Conservation (phyloP, 2,797 vertebrate species). For the Propithecus deckenii region DNA sequence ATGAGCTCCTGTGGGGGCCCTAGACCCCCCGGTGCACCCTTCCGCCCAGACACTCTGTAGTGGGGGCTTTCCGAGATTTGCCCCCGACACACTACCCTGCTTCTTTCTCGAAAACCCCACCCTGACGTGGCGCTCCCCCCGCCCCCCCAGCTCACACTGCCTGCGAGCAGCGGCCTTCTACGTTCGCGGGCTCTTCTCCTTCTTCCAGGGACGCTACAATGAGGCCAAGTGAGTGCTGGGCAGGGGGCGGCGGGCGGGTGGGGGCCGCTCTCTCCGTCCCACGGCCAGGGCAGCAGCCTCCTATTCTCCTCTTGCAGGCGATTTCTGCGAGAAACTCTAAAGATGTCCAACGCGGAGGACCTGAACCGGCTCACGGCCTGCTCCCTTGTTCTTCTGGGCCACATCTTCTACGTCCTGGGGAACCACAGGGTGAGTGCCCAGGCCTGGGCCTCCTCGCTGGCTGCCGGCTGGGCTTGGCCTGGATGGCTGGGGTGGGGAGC, state of each 20-base stretch:
- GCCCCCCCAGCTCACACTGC: constrained; percentile 91
- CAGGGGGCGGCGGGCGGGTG: neutral
- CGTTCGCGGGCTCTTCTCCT: constrained; percentile 97
- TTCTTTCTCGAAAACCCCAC: neutral
- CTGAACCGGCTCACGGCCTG: constrained; percentile 97
- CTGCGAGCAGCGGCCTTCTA: constrained; percentile 98
- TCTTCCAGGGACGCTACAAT: constrained; percentile 99
- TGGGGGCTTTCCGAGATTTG: neutral
- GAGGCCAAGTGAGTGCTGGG: constrained; percentile 94
- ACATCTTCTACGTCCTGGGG: constrained; percentile 98
- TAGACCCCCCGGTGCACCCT: neutral
- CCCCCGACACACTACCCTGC: neutral
- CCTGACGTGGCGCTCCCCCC: accelerated
- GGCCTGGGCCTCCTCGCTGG: neutral
- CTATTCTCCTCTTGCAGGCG: constrained; percentile 84
- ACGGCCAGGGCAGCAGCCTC: neutral
- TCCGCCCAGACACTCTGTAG: neutral
- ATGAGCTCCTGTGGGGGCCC: neutral
- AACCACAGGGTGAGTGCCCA: constrained; percentile 93
- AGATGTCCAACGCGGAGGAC: constrained; percentile 99
- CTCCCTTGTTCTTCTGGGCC: constrained; percentile 96
- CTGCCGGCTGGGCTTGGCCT: neutral
- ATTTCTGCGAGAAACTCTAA: constrained; percentile 96
- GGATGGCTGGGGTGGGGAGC: neutral
- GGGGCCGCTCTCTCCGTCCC: neutral